Percentiles rank a stretch among this genome's conserved stretches.
Evolutionary conservation across 1,140 invertebrate species (phyloP).

Genomic region (Leptoteleia sp.): DNA sequence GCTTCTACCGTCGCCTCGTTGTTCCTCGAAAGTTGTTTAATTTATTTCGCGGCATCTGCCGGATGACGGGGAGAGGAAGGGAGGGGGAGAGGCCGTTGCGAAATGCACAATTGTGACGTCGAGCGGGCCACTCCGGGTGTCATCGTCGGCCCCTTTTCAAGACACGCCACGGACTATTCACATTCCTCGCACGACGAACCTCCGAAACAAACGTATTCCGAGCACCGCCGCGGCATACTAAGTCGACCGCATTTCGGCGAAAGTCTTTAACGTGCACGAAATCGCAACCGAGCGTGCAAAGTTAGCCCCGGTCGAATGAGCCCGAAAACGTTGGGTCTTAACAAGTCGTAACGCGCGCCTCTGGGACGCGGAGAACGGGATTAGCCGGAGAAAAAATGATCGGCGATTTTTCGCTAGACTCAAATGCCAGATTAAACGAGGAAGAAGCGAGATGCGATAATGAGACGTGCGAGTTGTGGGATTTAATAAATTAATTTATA

Average conservation of each 20-base stretch:
- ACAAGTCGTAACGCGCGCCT: too few species aligned
- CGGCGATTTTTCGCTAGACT: too few species aligned
- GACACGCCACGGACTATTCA: conserved; percentile 30
- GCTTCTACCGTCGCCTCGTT: conserved; percentile 1
- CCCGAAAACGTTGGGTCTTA: too few species aligned
- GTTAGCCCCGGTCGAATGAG: conserved; percentile 13
- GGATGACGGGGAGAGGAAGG: too few species aligned
- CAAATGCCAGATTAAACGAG: too few species aligned
- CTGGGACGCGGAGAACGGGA: too few species aligned
- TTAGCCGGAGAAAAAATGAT: too few species aligned
- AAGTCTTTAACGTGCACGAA: conserved; percentile 57
- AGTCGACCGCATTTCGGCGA: conserved; percentile 39
- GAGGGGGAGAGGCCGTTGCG: conserved; percentile 28
- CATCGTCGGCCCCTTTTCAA: conserved; percentile 47
- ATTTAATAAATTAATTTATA: too few species aligned
- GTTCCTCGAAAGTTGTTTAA: conserved; percentile 29
- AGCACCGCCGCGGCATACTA: conserved; percentile 47
- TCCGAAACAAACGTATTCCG: conserved; percentile 29
- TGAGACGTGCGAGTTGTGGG: too few species aligned
- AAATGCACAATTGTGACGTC: conserved; percentile 51
- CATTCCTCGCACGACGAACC: conserved; percentile 46
- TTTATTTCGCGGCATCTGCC: conserved; percentile 36
- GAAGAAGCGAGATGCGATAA: too few species aligned
- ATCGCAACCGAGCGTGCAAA: conserved; percentile 37
- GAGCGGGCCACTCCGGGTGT: conserved; percentile 38